Conservation (phyloP, 2,797 vertebrate genomes). For the Sus cebifrons region DNA sequence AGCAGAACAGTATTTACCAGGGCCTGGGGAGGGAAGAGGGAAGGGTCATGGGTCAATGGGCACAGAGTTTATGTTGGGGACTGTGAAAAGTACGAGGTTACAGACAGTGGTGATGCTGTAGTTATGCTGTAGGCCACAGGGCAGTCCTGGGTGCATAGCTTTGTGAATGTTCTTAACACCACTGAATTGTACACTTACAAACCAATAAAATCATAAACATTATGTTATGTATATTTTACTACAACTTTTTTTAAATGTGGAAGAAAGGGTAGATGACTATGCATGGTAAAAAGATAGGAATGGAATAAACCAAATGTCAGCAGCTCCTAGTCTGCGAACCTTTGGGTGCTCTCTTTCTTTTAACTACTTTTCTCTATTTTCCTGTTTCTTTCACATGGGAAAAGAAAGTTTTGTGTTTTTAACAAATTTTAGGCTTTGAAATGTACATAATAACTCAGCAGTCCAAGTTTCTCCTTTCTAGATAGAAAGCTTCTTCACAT, state of each 20-base stretch:
- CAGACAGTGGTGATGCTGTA: too few species aligned
- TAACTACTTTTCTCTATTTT: slow-evolving; percentile 48
- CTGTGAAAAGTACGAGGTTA: background rate
- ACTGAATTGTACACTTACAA: background rate
- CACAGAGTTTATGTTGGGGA: background rate
- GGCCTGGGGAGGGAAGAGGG: rapidly evolving
- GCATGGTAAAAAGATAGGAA: background rate
- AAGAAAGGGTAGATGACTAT: background rate
- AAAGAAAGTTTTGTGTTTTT: slow-evolving; percentile 2
- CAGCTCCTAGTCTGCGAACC: background rate
- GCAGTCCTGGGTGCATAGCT: background rate
- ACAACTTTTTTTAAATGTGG: background rate
- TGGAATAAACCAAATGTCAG: background rate
- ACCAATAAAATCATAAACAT: background rate
- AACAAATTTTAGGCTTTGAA: slow-evolving; percentile 23
- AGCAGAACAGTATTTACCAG: background rate
- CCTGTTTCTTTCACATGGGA: slow-evolving; percentile 28
- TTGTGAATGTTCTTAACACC: background rate
- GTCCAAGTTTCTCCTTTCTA: background rate
- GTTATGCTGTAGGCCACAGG: too few species aligned
- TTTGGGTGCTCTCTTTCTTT: slow-evolving; percentile 32
- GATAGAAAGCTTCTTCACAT: background rate
- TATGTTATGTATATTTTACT: background rate
- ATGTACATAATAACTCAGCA: background rate
- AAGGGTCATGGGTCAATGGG: background rate